A percentile compares a stretch with the other conserved stretches of the same genome.
Evolutionary conservation across 2,888 invertebrate genomes (phyloP).

Genomic region (Trichogramma evanescens): DNA sequence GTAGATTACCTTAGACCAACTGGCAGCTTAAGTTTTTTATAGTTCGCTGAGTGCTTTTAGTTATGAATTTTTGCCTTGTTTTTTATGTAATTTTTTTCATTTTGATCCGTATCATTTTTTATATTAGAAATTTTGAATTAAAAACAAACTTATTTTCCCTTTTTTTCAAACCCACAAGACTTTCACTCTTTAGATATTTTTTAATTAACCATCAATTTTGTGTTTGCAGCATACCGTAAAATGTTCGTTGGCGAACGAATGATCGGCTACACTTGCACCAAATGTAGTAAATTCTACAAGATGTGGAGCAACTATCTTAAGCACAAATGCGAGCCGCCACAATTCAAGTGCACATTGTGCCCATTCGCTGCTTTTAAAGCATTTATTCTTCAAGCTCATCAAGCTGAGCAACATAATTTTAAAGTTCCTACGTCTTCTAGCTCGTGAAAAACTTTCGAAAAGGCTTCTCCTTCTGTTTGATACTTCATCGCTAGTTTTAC

Average conservation of each 20-base stretch:
- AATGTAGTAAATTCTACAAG: constrained; percentile 48
- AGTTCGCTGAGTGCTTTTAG: constrained; percentile 11
- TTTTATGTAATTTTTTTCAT: neutral
- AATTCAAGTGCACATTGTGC: constrained; percentile 44
- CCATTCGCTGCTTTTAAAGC: constrained; percentile 46
- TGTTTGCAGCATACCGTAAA: constrained; percentile 46
- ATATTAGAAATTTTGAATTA: neutral
- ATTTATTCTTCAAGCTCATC: constrained; percentile 47
- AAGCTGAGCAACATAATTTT: constrained; percentile 44
- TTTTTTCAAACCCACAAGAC: neutral
- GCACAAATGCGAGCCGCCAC: constrained; percentile 46
- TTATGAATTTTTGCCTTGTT: neutral
- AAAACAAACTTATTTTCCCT: neutral
- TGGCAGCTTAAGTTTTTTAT: neutral
- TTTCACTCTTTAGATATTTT: neutral
- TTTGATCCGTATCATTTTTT: neutral
- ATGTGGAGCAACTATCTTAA: constrained; percentile 48
- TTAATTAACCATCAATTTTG: constrained; percentile 21
- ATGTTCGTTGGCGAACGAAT: constrained; percentile 46
- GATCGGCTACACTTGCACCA: constrained; percentile 46
- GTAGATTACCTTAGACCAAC: too few species aligned
- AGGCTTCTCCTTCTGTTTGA: too few species aligned
- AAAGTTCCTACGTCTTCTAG: constrained; percentile 28
- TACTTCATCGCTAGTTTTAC: too few species aligned
- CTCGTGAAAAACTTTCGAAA: too few species aligned